Evolutionary conservation across 2,113 vertebrate species (phyloP).

Genomic region (Nesogale talazaci): DNA sequence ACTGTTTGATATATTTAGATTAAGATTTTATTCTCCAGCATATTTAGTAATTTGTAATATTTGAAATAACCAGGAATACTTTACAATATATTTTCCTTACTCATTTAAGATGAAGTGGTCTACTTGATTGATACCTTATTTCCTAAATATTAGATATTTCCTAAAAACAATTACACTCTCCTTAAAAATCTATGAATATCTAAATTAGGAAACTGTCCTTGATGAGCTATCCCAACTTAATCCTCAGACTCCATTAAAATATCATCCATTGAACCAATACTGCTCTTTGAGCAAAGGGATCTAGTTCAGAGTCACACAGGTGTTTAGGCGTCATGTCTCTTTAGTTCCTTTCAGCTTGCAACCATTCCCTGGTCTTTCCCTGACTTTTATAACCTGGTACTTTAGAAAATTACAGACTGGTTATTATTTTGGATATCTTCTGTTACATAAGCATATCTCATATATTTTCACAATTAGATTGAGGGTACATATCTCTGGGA

Average conservation of each 20-base stretch:
- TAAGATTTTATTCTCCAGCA: constrained; percentile 15
- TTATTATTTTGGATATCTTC: not conserved
- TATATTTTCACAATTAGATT: not conserved
- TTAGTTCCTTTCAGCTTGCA: not conserved
- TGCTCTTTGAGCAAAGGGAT: constrained; percentile 36
- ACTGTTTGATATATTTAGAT: not conserved
- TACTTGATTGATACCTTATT: not conserved
- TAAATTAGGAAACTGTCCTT: constrained; percentile 33
- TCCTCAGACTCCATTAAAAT: not conserved
- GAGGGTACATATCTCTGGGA: not conserved
- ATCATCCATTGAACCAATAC: constrained; percentile 18
- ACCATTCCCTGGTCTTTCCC: not conserved
- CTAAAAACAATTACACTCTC: not conserved
- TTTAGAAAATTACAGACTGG: not conserved
- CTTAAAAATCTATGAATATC: not conserved
- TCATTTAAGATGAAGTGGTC: no score
- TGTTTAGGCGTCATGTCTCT: not conserved
- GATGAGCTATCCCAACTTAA: not conserved
- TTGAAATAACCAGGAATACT: not conserved
- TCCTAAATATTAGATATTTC: constrained; percentile 11
- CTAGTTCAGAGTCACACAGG: constrained; percentile 16
- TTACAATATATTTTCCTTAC: not conserved
- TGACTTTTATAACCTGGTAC: not conserved
- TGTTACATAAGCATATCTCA: not conserved
- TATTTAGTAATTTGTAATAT: not conserved